A percentile compares a stretch with the other conserved stretches of the same genome.
Evolutionary conservation across 2,888 invertebrate genomes (phyloP).

Genomic region (Agonopterix heracliana): DNA sequence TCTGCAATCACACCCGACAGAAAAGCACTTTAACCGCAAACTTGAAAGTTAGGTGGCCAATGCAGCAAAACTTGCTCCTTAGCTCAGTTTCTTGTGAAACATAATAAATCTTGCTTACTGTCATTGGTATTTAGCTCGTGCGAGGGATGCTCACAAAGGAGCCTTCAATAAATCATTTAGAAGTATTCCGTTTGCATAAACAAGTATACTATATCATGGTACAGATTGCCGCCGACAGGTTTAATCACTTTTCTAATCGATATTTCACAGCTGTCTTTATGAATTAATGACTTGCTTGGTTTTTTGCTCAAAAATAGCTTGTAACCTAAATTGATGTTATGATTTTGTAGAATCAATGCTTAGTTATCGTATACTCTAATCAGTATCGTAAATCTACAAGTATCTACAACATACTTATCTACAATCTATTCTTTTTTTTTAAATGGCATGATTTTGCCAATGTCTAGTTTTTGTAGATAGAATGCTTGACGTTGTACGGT

Average conservation of each 20-base stretch:
- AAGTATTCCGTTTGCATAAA: conserved; percentile 50
- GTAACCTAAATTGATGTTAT: too few relatives aligned
- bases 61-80: conserved; percentile 53
- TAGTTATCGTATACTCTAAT: too few relatives aligned
- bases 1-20: too few relatives aligned
- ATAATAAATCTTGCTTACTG: conserved; percentile 70
- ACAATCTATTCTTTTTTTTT: too few relatives aligned
- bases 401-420: too few relatives aligned
- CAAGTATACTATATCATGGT: conserved; percentile 22
- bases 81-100: conserved; percentile 44
- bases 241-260: conserved; percentile 14
- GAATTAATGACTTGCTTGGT: neutral
- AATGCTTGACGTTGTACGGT: too few relatives aligned
- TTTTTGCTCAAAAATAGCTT: too few relatives aligned
- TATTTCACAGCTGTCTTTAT: conserved; percentile 5
- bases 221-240: conserved; percentile 18
- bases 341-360: too few relatives aligned
- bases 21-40: too few relatives aligned
- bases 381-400: too few relatives aligned
- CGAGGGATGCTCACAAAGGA: conserved; percentile 43
- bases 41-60: conserved; percentile 48
- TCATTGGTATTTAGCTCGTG: conserved; percentile 68
- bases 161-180: conserved; percentile 59
- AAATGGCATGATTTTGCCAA: too few relatives aligned
- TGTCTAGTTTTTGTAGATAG: too few relatives aligned